Evolutionary conservation across 2,113 vertebrate genomes (phyloP).

Genomic region (Copsychus sechellarum): DNA sequence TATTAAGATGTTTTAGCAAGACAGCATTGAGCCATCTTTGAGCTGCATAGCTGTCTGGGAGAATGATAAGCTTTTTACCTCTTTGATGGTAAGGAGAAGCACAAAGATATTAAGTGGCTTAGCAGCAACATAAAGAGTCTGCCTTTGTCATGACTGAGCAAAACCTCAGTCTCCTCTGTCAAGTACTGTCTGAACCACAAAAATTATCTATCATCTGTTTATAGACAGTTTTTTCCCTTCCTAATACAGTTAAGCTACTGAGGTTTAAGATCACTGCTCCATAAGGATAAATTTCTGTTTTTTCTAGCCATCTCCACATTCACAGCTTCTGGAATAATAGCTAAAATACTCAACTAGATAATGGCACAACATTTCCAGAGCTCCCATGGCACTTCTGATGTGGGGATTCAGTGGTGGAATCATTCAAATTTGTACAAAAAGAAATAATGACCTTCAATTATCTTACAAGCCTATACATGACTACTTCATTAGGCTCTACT

Average conservation of each 20-base stretch:
- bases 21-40: background rate
- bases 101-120: slow-evolving; percentile 9
- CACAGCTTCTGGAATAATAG: background rate
- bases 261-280: background rate
- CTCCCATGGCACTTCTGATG: background rate
- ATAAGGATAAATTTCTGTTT: background rate
- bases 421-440: background rate
- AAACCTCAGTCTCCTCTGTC: slow-evolving; percentile 15
- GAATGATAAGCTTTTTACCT: background rate
- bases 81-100: background rate
- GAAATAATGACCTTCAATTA: background rate
- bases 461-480: background rate
- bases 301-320: background rate
- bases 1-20: background rate
- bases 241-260: background rate
- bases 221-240: background rate
- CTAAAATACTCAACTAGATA: background rate
- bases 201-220: background rate
- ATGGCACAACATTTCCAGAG: background rate
- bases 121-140: background rate
- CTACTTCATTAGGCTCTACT: background rate
- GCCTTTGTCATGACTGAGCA: background rate
- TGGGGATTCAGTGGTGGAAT: background rate
- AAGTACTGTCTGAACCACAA: slow-evolving; percentile 13
- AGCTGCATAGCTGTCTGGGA: background rate